Evolutionary conservation across 1,140 invertebrate species (phyloP), one percentile per base, ranked within the genome.

Genomic region (Caenorhabditis brenneri): DNA sequence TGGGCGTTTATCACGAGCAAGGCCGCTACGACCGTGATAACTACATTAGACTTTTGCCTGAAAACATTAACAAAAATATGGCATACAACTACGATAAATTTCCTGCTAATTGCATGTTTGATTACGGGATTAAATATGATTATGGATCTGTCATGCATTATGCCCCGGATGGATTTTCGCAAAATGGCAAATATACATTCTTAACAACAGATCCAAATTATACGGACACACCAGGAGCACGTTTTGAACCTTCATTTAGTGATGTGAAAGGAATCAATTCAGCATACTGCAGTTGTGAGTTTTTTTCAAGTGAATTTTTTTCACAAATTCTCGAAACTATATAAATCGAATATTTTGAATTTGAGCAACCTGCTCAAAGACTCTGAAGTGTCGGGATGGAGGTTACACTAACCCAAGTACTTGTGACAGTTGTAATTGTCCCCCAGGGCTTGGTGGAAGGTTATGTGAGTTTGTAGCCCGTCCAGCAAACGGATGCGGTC

Each of bases 1-100:
- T 85, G 12, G 84, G 84, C 3, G 79, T 85, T 60, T 85, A 81
- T 60, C 84, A 85, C 80, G 84, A 85, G 29, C 84, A 85, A 46
- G 53, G 80, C 33, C 53, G 84, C 4, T 81, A 65, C 15, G 84
- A 85, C 22, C 39, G 84, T 39, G 84, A 85, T 46, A 39, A 74
- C 6, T 85, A 81, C 31, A 65, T 85, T 12, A n/a, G 36, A 2
- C 51, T 85, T 74, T 46, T 81, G 27, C 81, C 84, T 1, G 80
- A 81, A 31, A 85, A 85, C 69, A 85, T 85, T 27, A 58, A 65
- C n/a, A n/a, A n/a, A n/a, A n/a, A n/a, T n/a, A n/a, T n/a, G n/a
- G n/a, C n/a, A n/a, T n/a, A n/a, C n/a, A n/a, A n/a, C n/a, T n/a
- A n/a, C n/a, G n/a, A n/a, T n/a, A n/a, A n/a, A n/a, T n/a, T n/a